A percentile compares a stretch with the other conserved stretches of the same genome.
Evolutionary conservation across 2,113 vertebrate genomes (phyloP).

Genomic region (Paratilapia polleni): DNA sequence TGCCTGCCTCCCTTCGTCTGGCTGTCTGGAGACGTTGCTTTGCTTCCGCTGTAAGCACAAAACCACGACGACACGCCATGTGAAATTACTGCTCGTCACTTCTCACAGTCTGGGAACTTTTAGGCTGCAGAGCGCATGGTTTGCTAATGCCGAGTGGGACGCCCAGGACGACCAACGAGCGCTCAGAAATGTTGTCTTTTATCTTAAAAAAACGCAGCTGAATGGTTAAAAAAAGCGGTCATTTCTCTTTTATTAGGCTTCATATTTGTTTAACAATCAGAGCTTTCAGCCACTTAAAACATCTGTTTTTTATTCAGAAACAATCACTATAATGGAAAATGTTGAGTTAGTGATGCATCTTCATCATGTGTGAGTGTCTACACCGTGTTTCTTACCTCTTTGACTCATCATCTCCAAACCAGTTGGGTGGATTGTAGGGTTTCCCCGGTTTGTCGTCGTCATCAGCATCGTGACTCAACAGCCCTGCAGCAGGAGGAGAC

Average conservation of each 20-base stretch:
- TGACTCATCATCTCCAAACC: conserved; percentile 60
- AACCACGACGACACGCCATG: conserved; percentile 61
- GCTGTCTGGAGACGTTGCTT: conserved; percentile 68
- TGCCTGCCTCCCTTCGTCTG: conserved; percentile 50
- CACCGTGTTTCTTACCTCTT: conserved; percentile 44
- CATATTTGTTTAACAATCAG: neutral
- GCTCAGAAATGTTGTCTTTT: neutral
- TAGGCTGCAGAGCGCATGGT: neutral
- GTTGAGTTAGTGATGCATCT: neutral
- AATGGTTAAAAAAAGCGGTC: too few species aligned
- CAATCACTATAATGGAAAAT: neutral
- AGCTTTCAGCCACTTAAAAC: neutral
- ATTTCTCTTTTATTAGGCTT: neutral
- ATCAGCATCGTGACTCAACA: conserved; percentile 76
- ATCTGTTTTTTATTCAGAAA: neutral
- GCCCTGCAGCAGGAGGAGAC: conserved; percentile 57
- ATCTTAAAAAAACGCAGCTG: too few species aligned
- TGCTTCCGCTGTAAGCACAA: conserved; percentile 79
- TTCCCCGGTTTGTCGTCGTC: neutral
- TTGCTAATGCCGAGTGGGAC: neutral
- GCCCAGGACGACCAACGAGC: neutral
- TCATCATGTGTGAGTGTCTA: neutral
- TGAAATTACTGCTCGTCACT: conserved; percentile 8
- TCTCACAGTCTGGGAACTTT: neutral
- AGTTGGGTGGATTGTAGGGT: conserved; percentile 63